These are phyloP conservation scores for Taenioides sp. DNA, from an alignment of 2,797 vertebrate species.

Conservation along the genomic window DNA sequence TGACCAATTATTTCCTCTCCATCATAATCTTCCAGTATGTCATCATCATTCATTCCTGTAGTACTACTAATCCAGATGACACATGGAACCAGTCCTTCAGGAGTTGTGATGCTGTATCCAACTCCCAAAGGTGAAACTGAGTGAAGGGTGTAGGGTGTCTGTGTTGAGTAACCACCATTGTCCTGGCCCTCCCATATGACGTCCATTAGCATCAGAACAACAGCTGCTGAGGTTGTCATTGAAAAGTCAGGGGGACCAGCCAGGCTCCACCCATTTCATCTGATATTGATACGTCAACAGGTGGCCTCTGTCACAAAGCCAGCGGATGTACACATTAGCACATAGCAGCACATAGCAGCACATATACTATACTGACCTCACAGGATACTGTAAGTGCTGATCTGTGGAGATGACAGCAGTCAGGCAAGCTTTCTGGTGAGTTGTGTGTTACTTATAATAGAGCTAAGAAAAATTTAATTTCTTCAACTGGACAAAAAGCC, in stretches of 20 bases:
- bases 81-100: conserved; percentile 55
- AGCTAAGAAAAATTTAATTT: too few relatives aligned
- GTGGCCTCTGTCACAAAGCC: conserved; percentile 50
- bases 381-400: background rate
- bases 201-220: conserved; percentile 53
- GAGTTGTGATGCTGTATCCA: conserved; percentile 29
- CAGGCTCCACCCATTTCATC: conserved; percentile 60
- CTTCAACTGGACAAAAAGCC: too few relatives aligned
- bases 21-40: background rate
- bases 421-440: conserved; percentile 53
- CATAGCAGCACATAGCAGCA: background rate
- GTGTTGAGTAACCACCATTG: conserved; percentile 49
- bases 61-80: conserved; percentile 21
- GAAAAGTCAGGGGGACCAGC: conserved; percentile 44
- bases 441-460: background rate
- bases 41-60: conserved; percentile 15
- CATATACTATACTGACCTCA: too few relatives aligned
- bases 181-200: conserved; percentile 32
- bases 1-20: background rate
- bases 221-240: conserved; percentile 45
- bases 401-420: conserved; percentile 41
- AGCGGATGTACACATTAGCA: conserved; percentile 13
- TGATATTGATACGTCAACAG: conserved; percentile 57
- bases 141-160: conserved; percentile 39
- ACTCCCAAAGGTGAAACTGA: conserved; percentile 45